phyloP scores from a whole-genome alignment of 2,888 invertebrate genomes.

The Panorpa germanica region DNA sequence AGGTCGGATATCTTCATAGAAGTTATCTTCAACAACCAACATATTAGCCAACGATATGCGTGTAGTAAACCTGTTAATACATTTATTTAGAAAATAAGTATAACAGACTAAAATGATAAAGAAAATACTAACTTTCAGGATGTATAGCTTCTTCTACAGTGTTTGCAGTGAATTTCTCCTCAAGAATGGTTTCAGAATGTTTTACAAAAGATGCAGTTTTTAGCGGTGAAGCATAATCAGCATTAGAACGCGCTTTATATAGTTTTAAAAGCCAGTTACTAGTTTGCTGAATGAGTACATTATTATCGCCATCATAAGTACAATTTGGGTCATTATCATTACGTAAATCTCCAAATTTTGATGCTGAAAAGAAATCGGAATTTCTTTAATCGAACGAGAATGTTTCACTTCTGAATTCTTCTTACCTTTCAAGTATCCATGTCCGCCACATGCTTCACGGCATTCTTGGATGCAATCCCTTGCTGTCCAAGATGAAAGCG shows the following conservation, averaged over 20 bases:
- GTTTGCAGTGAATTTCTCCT: slow-evolving; percentile 28
- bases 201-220: slow-evolving; percentile 44
- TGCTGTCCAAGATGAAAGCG: slow-evolving; percentile 67
- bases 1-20: slow-evolving; percentile 35
- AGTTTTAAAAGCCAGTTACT: slow-evolving; percentile 64
- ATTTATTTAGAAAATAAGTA: background rate
- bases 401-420: slow-evolving; percentile 3
- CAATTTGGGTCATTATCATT: slow-evolving; percentile 73
- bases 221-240: slow-evolving; percentile 35
- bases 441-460: slow-evolving; percentile 88
- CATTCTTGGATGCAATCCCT: slow-evolving; percentile 82
- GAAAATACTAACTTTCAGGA: slow-evolving; percentile 28
- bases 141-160: slow-evolving; percentile 28
- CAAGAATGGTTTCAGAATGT: slow-evolving; percentile 30
- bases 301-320: slow-evolving; percentile 85
- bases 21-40: slow-evolving; percentile 53
- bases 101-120: slow-evolving; percentile 6
- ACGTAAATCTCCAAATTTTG: slow-evolving; percentile 53
- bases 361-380: slow-evolving; percentile 26
- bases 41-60: slow-evolving; percentile 65
- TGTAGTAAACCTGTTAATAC: slow-evolving; percentile 36
- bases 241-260: slow-evolving; percentile 27
- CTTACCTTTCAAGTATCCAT: slow-evolving; percentile 65
- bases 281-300: slow-evolving; percentile 70
- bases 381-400: no score